Evolutionary conservation across 37 sponge, comb jelly and placozoan genomes (phyloP).

Genomic region (Hexactinellida sp.): DNA sequence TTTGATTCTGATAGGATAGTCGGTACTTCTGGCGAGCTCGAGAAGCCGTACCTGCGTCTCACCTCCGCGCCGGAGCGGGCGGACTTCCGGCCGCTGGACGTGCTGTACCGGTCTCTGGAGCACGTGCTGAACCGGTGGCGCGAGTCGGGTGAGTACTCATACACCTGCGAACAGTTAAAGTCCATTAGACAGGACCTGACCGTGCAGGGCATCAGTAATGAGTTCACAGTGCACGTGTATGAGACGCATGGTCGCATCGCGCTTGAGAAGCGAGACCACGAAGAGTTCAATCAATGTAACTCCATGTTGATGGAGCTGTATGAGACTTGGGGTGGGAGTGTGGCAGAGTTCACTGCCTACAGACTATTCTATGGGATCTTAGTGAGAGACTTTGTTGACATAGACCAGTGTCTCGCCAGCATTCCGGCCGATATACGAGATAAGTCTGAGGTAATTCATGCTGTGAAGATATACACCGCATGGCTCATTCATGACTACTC

Average conservation of each 20-base stretch:
- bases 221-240: conserved; percentile 87
- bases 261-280: conserved; percentile 76
- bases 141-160: conserved; percentile 50
- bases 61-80: conserved; percentile 90
- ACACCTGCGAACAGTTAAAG: conserved; percentile 91
- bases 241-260: conserved; percentile 93
- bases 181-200: conserved; percentile 93
- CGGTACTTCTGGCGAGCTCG: conserved; percentile 71
- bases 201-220: conserved; percentile 78
- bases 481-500: conserved; percentile 74
- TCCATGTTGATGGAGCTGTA: conserved; percentile 78
- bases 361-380: conserved; percentile 78
- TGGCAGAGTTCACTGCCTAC: conserved; percentile 81
- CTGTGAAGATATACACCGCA: conserved; percentile 48
- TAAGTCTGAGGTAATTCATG: conserved; percentile 55
- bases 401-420: conserved; percentile 17
- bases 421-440: conserved; percentile 30
- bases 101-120: conserved; percentile 51
- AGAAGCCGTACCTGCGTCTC: conserved; percentile 89
- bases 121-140: conserved; percentile 52
- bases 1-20: conserved; percentile 42
- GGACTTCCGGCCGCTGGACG: conserved; percentile 53
- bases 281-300: conserved; percentile 96
- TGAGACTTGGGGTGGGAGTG: conserved; percentile 29
- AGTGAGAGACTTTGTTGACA: conserved; percentile 62